Percentiles rank a stretch among this genome's conserved stretches.
Conservation (phyloP, 2,888 invertebrate genomes). For the Nomada ruficornis region DNA sequence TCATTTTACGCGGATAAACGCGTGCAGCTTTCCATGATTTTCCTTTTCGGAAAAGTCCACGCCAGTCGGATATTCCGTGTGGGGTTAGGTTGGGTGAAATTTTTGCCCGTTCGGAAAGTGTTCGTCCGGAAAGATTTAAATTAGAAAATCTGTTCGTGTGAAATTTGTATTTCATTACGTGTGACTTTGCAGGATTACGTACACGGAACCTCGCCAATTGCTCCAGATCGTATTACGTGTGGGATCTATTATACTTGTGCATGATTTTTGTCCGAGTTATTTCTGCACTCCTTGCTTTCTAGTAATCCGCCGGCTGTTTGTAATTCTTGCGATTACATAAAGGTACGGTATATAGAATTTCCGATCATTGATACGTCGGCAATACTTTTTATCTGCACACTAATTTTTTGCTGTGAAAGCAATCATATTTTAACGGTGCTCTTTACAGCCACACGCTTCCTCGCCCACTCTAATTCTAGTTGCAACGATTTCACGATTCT, state of each 20-base stretch:
- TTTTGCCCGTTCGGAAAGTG: constrained; percentile 50
- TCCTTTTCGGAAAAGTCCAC: neutral
- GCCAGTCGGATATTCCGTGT: too few species aligned
- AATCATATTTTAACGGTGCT: neutral
- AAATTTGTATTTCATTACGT: constrained; percentile 45
- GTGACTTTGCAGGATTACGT: constrained; percentile 55
- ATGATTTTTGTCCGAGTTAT: constrained; percentile 47
- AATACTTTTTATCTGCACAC: constrained; percentile 3
- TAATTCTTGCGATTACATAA: constrained; percentile 56
- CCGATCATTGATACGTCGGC: constrained; percentile 23
- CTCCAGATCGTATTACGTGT: constrained; percentile 55
- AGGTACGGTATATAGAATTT: constrained; percentile 34
- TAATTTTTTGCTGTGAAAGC: neutral
- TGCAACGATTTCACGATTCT: neutral
- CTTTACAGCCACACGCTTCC: neutral
- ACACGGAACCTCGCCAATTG: constrained; percentile 60
- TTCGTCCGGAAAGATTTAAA: constrained; percentile 36
- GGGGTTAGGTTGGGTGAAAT: neutral
- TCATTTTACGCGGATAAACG: neutral
- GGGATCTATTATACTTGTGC: constrained; percentile 45
- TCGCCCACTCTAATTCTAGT: neutral
- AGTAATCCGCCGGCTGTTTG: constrained; percentile 44
- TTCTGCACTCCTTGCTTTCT: constrained; percentile 56
- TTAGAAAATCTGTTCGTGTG: constrained; percentile 53
- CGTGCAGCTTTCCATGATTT: constrained; percentile 13